These are phyloP conservation scores for Pterocles gutturalis DNA, from an alignment of 2,113 vertebrate genomes.

Conservation along the genomic window DNA sequence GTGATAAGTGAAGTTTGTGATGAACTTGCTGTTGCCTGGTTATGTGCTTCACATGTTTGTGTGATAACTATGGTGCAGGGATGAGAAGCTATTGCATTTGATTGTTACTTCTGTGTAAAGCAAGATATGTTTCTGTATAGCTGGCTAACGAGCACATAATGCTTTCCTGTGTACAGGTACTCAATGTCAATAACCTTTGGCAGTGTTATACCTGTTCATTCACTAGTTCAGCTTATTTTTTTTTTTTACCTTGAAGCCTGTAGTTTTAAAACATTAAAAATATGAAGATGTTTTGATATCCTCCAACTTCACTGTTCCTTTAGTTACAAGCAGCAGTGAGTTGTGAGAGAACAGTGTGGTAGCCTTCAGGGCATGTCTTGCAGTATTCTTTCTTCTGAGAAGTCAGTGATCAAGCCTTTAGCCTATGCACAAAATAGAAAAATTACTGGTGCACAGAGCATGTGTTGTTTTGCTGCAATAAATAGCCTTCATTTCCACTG, in stretches of 20 bases:
- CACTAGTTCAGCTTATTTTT: background rate
- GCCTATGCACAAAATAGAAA: background rate
- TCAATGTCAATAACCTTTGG: background rate
- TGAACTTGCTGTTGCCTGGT: background rate
- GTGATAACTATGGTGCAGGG: background rate
- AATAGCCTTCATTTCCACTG: background rate
- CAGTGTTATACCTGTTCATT: background rate
- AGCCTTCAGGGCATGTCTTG: background rate
- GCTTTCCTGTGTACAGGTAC: background rate
- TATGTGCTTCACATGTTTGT: background rate
- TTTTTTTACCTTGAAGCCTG: background rate
- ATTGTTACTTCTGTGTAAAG: background rate
- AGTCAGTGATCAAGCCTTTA: background rate
- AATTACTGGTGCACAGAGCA: background rate
- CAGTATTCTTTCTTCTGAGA: background rate
- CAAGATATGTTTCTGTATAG: background rate
- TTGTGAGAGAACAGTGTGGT: background rate
- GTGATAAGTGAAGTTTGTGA: background rate
- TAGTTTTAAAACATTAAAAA: background rate
- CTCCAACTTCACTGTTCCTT: background rate
- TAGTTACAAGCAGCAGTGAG: background rate
- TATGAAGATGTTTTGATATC: background rate
- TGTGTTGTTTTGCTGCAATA: background rate
- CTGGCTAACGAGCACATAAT: background rate
- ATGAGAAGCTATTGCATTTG: background rate